These are phyloP conservation scores for Lerista edwardsae DNA, from an alignment of 2,797 vertebrate species.

Conservation along the genomic window DNA sequence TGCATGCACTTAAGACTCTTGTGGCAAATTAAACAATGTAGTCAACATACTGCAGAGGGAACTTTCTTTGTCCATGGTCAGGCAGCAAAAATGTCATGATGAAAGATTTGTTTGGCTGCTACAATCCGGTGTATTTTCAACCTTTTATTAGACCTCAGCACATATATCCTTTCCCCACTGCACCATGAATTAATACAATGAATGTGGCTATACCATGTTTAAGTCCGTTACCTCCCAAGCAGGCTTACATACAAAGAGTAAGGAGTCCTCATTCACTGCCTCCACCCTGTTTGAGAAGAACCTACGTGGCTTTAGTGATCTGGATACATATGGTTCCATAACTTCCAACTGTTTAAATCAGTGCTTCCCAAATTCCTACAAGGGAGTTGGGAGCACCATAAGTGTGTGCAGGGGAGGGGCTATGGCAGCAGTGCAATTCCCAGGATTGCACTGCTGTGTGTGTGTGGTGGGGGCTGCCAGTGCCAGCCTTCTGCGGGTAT, in stretches of 20 bases:
- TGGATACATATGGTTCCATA: neutral
- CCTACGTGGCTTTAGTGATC: neutral
- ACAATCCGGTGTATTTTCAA: neutral
- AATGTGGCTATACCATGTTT: neutral
- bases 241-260: neutral
- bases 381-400: no score
- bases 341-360: neutral
- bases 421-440: no score
- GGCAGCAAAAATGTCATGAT: neutral
- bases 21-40: constrained; percentile 22
- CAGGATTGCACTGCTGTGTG: no score
- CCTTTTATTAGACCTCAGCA: neutral
- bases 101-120: neutral
- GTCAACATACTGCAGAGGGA: neutral
- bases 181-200: neutral
- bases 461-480: no score
- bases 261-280: no score
- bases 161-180: neutral
- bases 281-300: neutral
- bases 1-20: constrained; percentile 36
- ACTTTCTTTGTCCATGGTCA: neutral
- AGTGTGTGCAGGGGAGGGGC: no score
- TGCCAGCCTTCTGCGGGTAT: no score
- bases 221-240: no score
- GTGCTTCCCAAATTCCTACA: no score